A percentile compares a stretch with the other conserved stretches of the same genome.
These are phyloP conservation scores for Cecidostiba fungosa DNA, from an alignment of 2,888 invertebrate genomes.

Conservation along the genomic window DNA sequence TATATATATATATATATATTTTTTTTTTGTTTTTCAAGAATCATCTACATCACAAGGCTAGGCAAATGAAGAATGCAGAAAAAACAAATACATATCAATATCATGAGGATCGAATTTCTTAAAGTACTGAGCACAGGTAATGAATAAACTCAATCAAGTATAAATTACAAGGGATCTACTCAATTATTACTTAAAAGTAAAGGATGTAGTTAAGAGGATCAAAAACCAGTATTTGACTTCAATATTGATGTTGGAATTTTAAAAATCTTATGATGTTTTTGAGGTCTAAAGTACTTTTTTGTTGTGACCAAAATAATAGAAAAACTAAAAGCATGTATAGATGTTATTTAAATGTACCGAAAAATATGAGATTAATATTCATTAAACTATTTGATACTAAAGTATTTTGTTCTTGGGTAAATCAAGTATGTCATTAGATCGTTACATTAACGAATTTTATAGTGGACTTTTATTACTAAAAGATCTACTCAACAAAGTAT, in stretches of 20 bases:
- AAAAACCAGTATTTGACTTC: neutral
- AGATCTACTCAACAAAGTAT: neutral
- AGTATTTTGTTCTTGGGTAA: neutral
- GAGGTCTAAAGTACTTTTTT: conserved; percentile 2
- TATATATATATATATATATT: too few relatives aligned
- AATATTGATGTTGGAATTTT: neutral
- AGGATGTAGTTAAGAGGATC: neutral
- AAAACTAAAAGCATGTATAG: neutral
- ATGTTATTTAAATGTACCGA: neutral
- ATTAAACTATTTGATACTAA: neutral
- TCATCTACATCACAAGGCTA: neutral
- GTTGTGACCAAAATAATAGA: neutral
- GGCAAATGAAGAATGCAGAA: neutral
- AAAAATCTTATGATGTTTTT: neutral
- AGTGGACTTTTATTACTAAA: neutral
- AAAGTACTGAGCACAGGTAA: neutral
- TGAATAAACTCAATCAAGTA: neutral
- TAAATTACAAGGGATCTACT: neutral
- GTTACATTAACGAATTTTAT: neutral
- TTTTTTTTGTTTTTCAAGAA: neutral
- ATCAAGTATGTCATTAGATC: conserved; percentile 26
- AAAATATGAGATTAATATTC: neutral
- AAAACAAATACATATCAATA: neutral
- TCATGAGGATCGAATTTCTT: neutral
- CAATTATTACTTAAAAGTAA: neutral